Conservation (phyloP, 2,888 invertebrate genomes). For the Oxycera nigricornis region DNA sequence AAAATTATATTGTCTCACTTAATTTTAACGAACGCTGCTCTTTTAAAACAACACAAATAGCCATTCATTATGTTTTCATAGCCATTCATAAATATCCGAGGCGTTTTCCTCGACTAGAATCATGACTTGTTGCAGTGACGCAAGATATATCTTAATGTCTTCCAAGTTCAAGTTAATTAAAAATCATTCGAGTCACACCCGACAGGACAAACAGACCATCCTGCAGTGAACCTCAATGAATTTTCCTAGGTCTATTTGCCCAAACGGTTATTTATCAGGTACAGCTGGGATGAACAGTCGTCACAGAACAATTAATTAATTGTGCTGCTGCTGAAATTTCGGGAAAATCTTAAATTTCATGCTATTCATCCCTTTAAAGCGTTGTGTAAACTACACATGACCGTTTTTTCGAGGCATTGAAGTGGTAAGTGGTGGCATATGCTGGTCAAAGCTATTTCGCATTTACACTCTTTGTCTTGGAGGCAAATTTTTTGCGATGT, state of each 20-base stretch:
- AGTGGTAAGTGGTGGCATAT: neutral
- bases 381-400: neutral
- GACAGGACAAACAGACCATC: neutral
- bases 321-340: neutral
- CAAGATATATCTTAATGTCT: constrained; percentile 14
- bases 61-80: neutral
- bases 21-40: no score
- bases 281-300: constrained; percentile 34
- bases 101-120: neutral
- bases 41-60: neutral
- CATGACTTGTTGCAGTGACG: constrained; percentile 24
- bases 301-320: constrained; percentile 16
- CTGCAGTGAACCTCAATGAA: neutral
- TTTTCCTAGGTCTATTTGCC: neutral
- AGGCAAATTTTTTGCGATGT: neutral
- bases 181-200: constrained; percentile 1
- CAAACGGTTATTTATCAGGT: constrained; percentile 36
- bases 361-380: neutral
- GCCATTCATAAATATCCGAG: neutral
- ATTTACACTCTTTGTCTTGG: no score
- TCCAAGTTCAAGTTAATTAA: constrained; percentile 21
- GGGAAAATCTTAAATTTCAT: constrained; percentile 17
- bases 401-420: neutral
- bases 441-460: no score
- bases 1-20: no score